Evolutionary conservation across 2,888 invertebrate genomes (phyloP).

Genomic region (Diaphora mendica): DNA sequence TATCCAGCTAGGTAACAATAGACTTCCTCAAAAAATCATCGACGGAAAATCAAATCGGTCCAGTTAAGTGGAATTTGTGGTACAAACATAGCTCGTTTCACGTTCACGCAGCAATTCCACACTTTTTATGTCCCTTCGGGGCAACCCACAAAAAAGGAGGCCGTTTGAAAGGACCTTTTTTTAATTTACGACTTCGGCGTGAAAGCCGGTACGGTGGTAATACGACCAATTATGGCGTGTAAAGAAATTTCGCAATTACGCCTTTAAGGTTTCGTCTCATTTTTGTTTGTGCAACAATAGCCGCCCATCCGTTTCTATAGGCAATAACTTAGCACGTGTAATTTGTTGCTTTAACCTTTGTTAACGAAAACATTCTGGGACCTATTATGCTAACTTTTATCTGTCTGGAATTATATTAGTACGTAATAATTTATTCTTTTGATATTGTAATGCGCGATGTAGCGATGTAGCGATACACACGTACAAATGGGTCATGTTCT

Average conservation of each 20-base stretch:
- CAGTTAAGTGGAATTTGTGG: slow-evolving; percentile 46
- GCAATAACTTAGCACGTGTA: slow-evolving; percentile 63
- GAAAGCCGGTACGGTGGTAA: slow-evolving; percentile 66
- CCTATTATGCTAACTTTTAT: slow-evolving; percentile 64
- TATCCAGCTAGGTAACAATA: background rate
- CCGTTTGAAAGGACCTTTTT: slow-evolving; percentile 69
- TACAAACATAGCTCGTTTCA: slow-evolving; percentile 42
- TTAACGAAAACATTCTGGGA: slow-evolving; percentile 56
- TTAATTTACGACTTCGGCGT: slow-evolving; percentile 71
- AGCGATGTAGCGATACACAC: slow-evolving; percentile 43
- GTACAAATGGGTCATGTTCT: slow-evolving; percentile 42
- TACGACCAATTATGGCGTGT: slow-evolving; percentile 67
- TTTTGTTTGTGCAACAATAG: slow-evolving; percentile 63
- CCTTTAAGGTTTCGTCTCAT: slow-evolving; percentile 58
- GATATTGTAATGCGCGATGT: slow-evolving; percentile 52
- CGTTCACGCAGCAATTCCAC: slow-evolving; percentile 53
- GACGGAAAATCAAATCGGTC: slow-evolving; percentile 46
- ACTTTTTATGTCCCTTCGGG: slow-evolving; percentile 61
- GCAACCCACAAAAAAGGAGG: slow-evolving; percentile 66
- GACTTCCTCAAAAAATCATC: slow-evolving; percentile 24
- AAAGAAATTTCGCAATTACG: slow-evolving; percentile 72
- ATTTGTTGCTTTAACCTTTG: slow-evolving; percentile 71
- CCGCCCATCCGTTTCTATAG: slow-evolving; percentile 48
- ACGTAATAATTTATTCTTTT: slow-evolving; percentile 64
- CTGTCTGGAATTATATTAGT: slow-evolving; percentile 56